Base-by-base conservation (phyloP, 2,113 vertebrate genomes). In the Xiphophorus maculatus region DNA sequence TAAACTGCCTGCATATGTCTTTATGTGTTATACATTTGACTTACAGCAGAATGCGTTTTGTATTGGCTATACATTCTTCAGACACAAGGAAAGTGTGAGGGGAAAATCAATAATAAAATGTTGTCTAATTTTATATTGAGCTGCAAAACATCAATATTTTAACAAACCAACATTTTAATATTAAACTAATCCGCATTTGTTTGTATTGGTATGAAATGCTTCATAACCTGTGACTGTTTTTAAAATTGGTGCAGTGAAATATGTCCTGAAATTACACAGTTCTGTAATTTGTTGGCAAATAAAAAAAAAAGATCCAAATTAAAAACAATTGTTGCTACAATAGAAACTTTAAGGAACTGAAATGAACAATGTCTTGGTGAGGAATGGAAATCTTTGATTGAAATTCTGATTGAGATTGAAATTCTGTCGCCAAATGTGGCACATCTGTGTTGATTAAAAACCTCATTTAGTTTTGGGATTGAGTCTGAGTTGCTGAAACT, bases 351-450 rank as follows among this genome's bases (percentile, higher is more conserved):
- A 14, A 14, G 29, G 19, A 62, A 11, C 35, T 4, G 1, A 61
- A 77, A 60, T 60, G 64, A 71, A 72, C 63, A 67, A 62, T 65
- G 40, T 42, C 40, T 73, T n/a, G 58, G 58, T 33, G 35, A 44
- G 15, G 48, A 77, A 51, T n/a, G 65, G 48, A 3, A 3, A 33
- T 10, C 5, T 29, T 74, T 33, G 54, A 60, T 62, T 40, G 37
- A 40, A 40, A 12, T 48, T 40, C 12, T 40, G 37, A 40, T 40
- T 40, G 11, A 40, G 12, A 42, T 42, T 68, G 29, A 61, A 29
- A 70, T 66, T 14, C 48, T 29, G 11, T 25, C 37, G 33, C 25
- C 42, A 70, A 73, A 51, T 61, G 48, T 73, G 44, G 27, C 27
- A 42, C 13, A 42, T 42, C 13, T 42, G 40, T 42, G 11, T 42